Base-by-base conservation (phyloP, 1,140 invertebrate genomes). In the Saccostrea glomerata region DNA sequence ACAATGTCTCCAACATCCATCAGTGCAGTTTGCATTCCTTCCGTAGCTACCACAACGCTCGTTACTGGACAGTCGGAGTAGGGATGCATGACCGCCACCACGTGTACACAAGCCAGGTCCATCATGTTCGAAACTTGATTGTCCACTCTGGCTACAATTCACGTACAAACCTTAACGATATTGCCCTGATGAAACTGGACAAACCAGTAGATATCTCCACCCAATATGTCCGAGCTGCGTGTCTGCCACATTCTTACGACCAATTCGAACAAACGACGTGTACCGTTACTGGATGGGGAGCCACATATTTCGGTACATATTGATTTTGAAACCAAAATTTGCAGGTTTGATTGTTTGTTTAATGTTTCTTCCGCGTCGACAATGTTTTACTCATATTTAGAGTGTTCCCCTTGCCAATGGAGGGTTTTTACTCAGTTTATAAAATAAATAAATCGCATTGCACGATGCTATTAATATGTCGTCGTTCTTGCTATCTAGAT, bases 211-310 rank as follows among this genome's bases (percentile, higher is more conserved):
- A 91, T 82, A 70, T 90, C 0, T 40, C 84, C 15, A 85, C 25
- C 13, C 85, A 77, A 12, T 87, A 89, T 58, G 66, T 83, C 1
- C 88, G 89, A n/a, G 83, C 89, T 1, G 92, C 92, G 1, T 92
- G 92, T 88, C 84, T 92, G 13, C 92, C 92, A 0, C 47, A 87
- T 0, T 12, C 36, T 15, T 25, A 54, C 17, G 92, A 91, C 60
- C 73, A 73, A 11, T 92, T 92, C 82, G 85, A 90, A 5, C 82
- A 86, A 20, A 60, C 89, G 40, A 88, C 91, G 6, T 93, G 92
- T 70, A 92, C 90, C n/a, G 92, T 91, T 0, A 91, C 91, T 13
- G 92, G 92, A 58, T 92, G 92, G 92, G 92, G 92, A 20, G 88
- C 90, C 20, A 90, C 90, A 12, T 84, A 91, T 55, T 88, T 83